These are phyloP conservation scores for Cathartes aura DNA, from an alignment of 2,113 vertebrate genomes.

Conservation along the genomic window DNA sequence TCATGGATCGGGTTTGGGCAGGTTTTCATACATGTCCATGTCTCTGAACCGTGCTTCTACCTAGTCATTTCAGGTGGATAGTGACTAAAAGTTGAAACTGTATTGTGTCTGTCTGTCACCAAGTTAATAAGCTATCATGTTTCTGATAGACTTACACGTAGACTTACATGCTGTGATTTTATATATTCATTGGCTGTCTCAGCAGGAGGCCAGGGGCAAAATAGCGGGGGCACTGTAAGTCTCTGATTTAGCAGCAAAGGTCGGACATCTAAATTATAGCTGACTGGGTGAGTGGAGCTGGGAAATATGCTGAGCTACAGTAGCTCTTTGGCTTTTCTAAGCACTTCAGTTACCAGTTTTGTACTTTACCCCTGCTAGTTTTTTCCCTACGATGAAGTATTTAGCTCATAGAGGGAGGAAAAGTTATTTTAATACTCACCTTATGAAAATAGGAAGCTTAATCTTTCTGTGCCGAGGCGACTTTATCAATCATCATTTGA, in stretches of 20 bases:
- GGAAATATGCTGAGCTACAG: accelerated
- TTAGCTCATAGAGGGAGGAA: not conserved
- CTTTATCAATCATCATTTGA: not conserved
- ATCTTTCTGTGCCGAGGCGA: not conserved
- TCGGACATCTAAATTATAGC: not conserved
- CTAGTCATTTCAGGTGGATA: not conserved
- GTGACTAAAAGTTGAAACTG: not conserved
- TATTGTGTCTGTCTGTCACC: not conserved
- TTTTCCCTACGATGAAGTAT: not conserved
- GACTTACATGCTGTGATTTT: not conserved
- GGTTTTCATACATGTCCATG: not conserved
- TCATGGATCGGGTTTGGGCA: accelerated
- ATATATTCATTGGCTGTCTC: not conserved
- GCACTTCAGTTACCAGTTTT: not conserved
- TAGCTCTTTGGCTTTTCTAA: not conserved
- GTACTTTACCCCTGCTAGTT: not conserved
- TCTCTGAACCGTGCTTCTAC: not conserved
- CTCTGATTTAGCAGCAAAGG: not conserved
- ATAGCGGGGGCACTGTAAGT: not conserved
- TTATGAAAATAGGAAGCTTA: not conserved
- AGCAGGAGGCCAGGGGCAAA: not conserved
- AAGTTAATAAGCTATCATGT: not conserved
- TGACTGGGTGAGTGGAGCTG: not conserved
- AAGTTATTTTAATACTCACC: not conserved
- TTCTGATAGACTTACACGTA: not conserved